These are phyloP conservation scores for Pavo muticus DNA, from an alignment of 2,113 vertebrate species.

Conservation along the genomic window DNA sequence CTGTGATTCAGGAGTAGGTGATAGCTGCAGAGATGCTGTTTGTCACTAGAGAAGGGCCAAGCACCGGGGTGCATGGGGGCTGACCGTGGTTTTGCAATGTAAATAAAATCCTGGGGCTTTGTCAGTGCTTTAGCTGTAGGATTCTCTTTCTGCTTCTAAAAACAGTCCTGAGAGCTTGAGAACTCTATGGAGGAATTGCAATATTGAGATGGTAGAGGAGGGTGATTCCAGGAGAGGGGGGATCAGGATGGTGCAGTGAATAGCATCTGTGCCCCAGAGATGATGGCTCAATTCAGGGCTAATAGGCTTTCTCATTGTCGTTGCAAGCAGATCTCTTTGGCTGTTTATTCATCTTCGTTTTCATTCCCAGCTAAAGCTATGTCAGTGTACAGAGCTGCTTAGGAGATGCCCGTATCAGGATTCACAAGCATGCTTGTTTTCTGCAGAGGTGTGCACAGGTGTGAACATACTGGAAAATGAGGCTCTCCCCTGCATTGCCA, in stretches of 20 bases:
- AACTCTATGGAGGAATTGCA: not conserved
- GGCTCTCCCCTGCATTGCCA: not conserved
- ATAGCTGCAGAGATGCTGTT: not conserved
- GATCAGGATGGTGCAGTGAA: not conserved
- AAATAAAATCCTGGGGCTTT: not conserved
- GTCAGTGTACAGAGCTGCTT: not conserved
- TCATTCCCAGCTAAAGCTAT: not conserved
- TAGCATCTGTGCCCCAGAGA: not conserved
- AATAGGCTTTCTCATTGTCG: not conserved
- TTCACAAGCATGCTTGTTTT: not conserved
- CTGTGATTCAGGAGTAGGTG: not conserved
- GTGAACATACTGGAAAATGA: not conserved
- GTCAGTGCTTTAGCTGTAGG: not conserved
- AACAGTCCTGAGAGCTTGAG: not conserved
- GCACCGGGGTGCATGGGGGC: too few relatives aligned
- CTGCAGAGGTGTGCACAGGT: not conserved
- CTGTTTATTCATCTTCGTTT: not conserved
- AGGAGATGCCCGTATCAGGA: not conserved
- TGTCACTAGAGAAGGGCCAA: not conserved
- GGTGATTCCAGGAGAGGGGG: not conserved
- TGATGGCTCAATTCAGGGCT: not conserved
- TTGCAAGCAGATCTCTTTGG: not conserved
- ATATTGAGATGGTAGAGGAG: not conserved
- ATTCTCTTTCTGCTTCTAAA: not conserved
- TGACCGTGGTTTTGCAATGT: not conserved